phyloP scores from a whole-genome alignment of 1,140 invertebrate genomes.

The Uloborus diversus region DNA sequence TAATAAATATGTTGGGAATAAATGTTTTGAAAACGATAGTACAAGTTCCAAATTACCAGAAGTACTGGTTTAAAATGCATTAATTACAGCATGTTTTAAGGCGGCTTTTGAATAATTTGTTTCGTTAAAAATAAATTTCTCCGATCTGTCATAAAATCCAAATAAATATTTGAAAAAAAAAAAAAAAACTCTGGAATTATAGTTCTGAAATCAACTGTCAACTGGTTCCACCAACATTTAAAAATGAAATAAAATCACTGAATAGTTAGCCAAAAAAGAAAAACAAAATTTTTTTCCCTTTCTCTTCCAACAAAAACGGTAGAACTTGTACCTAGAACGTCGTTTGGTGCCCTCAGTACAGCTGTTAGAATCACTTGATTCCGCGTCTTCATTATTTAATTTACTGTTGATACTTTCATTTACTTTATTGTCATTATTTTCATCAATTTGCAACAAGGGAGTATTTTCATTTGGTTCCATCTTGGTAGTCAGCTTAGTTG shows the following conservation, averaged over 20 bases:
- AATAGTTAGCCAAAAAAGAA: not conserved
- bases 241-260: not conserved
- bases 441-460: constrained; percentile 25
- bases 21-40: too few relatives aligned
- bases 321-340: constrained; percentile 9
- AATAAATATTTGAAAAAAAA: too few relatives aligned
- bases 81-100: too few relatives aligned
- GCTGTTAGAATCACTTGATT: constrained; percentile 22
- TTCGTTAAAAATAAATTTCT: too few relatives aligned
- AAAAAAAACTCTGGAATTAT: not conserved
- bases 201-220: not conserved
- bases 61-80: too few relatives aligned
- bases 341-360: not conserved
- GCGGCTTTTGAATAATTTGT: too few relatives aligned
- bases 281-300: not conserved
- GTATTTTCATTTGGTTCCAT: constrained; percentile 39
- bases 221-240: not conserved
- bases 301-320: not conserved
- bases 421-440: not conserved
- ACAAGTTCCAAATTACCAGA: too few relatives aligned
- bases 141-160: too few relatives aligned
- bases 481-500: too few relatives aligned
- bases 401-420: not conserved
- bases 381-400: constrained; percentile 1
- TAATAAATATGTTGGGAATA: too few relatives aligned